A percentile compares a stretch with the other conserved stretches of the same genome.
phyloP scores from a whole-genome alignment of 2,888 invertebrate genomes.

The Nymphalis polychloros region DNA sequence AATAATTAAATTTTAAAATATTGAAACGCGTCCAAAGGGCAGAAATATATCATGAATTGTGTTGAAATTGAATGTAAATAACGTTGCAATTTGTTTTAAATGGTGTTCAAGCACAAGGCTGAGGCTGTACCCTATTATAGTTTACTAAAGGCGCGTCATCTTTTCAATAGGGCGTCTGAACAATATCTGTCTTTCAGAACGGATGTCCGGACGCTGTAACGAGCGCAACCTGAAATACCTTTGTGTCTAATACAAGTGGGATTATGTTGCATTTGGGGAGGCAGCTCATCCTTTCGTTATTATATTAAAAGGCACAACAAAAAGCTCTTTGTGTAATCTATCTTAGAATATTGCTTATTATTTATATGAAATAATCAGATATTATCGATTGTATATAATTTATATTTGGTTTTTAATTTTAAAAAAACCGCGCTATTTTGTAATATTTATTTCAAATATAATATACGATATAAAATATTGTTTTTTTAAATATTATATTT shows the following conservation, averaged over 20 bases:
- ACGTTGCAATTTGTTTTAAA: neutral
- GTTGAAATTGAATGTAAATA: no score
- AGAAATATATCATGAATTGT: no score
- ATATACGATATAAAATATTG: no score
- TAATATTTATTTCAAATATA: no score
- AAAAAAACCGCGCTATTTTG: no score
- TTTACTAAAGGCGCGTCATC: slow-evolving; percentile 65
- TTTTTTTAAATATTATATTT: no score
- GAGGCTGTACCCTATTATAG: slow-evolving; percentile 58
- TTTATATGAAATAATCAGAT: no score
- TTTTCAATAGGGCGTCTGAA: slow-evolving; percentile 74
- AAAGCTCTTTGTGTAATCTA: slow-evolving; percentile 1
- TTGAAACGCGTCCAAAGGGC: no score
- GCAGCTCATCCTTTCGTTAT: slow-evolving; percentile 18
- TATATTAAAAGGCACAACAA: slow-evolving; percentile 10
- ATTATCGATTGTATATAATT: no score
- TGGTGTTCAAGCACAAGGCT: slow-evolving; percentile 31
- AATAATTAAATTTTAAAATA: no score
- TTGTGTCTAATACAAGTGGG: slow-evolving; percentile 32
- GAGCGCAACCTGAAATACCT: slow-evolving; percentile 60
- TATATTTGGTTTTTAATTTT: no score
- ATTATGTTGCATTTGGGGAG: slow-evolving; percentile 28
- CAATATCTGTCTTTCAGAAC: slow-evolving; percentile 66
- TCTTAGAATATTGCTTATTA: neutral
- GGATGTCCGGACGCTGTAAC: slow-evolving; percentile 71